Percentiles rank a stretch among this genome's conserved stretches.
Evolutionary conservation across 2,888 invertebrate genomes (phyloP).

Genomic region (Cremastinae sp.): DNA sequence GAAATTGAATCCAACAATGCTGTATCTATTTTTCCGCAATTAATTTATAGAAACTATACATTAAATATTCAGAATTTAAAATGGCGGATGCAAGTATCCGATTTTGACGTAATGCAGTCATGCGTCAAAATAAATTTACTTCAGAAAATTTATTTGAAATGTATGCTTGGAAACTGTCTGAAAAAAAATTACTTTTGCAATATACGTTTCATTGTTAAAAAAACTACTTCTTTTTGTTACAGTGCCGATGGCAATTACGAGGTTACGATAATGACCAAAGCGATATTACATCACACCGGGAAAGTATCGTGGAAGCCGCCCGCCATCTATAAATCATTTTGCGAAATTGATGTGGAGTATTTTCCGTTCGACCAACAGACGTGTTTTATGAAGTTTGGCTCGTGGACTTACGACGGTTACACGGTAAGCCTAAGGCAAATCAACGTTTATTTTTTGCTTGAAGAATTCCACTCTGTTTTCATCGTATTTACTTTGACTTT

Average conservation of each 20-base stretch:
- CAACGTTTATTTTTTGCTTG: no score
- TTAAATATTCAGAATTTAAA: no score
- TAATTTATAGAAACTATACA: no score
- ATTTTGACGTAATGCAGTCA: no score
- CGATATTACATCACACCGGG: constrained; percentile 95
- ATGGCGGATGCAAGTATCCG: no score
- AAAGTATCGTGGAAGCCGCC: constrained; percentile 98
- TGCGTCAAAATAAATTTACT: no score
- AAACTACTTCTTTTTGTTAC: constrained; percentile 66
- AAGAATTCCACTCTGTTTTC: neutral
- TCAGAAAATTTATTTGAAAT: no score
- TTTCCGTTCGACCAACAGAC: constrained; percentile 97
- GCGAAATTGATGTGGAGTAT: constrained; percentile 96
- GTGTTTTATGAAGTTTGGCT: constrained; percentile 97
- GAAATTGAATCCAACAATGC: no score
- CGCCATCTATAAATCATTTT: constrained; percentile 98
- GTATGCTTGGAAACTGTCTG: no score
- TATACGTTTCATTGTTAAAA: neutral
- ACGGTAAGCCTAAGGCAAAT: constrained; percentile 85
- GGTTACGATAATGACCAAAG: constrained; percentile 99
- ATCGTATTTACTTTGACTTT: no score
- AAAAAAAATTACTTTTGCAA: no score
- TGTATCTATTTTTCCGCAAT: no score
- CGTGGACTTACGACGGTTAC: constrained; percentile 97
- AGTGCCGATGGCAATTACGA: constrained; percentile 99